These are phyloP conservation scores for Acinonyx jubatus DNA, from an alignment of 2,113 vertebrate species.

Conservation along the genomic window DNA sequence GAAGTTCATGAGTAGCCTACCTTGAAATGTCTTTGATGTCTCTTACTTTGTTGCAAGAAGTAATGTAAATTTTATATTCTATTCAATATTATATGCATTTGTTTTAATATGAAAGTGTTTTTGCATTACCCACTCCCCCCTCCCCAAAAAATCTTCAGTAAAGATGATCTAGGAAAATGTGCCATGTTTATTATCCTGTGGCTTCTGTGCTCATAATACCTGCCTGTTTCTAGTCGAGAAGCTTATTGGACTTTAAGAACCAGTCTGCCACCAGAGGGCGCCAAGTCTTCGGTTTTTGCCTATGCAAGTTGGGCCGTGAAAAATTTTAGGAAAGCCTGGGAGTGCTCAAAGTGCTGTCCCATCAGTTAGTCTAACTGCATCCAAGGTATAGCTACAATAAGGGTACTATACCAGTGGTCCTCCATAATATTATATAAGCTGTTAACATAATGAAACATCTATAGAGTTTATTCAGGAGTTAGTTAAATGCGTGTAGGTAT, in stretches of 20 bases:
- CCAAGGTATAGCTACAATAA: background rate
- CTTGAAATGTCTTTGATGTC: slow-evolving; percentile 58
- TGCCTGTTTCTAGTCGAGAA: background rate
- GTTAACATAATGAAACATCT: background rate
- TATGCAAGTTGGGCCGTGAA: background rate
- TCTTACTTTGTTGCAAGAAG: slow-evolving; percentile 67
- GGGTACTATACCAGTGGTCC: background rate
- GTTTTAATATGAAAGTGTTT: slow-evolving; percentile 74
- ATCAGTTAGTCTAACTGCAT: background rate
- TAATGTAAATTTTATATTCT: slow-evolving; percentile 75
- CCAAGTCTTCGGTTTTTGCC: background rate
- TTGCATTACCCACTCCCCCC: slow-evolving; percentile 54
- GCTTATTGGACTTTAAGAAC: background rate
- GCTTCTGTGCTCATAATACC: background rate
- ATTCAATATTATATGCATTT: slow-evolving; percentile 62
- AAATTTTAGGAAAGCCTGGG: background rate
- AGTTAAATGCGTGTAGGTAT: background rate
- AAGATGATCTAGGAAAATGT: slow-evolving; percentile 65
- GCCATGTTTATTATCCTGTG: slow-evolving; percentile 62
- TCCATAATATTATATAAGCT: background rate
- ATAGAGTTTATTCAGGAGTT: background rate
- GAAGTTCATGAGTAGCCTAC: slow-evolving; percentile 37
- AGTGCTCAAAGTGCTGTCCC: background rate
- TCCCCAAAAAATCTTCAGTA: slow-evolving; percentile 48
- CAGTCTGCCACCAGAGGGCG: slow-evolving; percentile 53